These are phyloP conservation scores for Engraulis encrasicolus DNA, from an alignment of 2,113 vertebrate genomes.

Conservation along the genomic window DNA sequence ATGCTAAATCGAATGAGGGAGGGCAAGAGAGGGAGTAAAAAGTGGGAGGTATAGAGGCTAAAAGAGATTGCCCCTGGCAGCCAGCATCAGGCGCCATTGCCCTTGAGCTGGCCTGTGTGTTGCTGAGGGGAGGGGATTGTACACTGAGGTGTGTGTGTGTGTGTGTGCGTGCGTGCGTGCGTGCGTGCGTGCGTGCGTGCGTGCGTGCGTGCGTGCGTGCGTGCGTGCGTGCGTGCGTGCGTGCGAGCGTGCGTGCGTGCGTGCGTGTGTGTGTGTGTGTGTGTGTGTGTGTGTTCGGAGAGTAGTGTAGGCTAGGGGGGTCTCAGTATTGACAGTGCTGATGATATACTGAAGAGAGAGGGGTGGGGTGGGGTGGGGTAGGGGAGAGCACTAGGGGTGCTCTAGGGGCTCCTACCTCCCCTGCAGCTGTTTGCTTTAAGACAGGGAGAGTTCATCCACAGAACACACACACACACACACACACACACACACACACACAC, in stretches of 20 bases:
- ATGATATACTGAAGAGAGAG: too few species aligned
- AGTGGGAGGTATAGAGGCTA: not conserved
- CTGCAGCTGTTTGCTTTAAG: not conserved
- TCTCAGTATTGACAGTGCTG: not conserved
- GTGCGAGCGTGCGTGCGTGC: too few species aligned
- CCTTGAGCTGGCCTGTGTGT: not conserved
- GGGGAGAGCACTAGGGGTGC: not conserved
- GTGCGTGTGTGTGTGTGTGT: too few species aligned
- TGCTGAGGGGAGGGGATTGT: too few species aligned
- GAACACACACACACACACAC: not conserved
- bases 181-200: too few species aligned
- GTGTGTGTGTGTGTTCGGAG: too few species aligned
- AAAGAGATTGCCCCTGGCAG: not conserved
- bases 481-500: not conserved
- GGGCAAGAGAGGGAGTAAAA: not conserved
- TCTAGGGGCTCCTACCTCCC: not conserved
- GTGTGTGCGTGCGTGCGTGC: too few species aligned
- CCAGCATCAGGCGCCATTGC: too few species aligned
- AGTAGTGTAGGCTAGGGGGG: too few species aligned
- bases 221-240: too few species aligned
- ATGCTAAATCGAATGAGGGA: not conserved
- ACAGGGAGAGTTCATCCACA: not conserved
- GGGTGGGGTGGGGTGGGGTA: not conserved
- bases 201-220: too few species aligned
- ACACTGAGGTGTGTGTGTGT: too few species aligned